Conservation (phyloP, 2,888 invertebrate genomes). For the Erpobdella octoculata region DNA sequence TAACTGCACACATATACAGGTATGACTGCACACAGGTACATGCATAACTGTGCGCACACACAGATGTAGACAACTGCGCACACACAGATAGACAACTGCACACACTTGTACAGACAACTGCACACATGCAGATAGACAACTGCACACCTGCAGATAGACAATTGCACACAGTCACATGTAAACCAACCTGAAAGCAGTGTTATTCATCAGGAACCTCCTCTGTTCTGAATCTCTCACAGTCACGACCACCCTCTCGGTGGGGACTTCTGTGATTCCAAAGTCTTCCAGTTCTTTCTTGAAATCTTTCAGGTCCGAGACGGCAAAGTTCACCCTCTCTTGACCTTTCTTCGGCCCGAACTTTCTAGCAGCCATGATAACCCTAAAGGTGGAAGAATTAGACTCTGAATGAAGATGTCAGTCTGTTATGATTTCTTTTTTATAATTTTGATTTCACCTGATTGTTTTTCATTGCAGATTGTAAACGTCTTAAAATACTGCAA, state of each 20-base stretch:
- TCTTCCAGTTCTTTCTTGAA: conserved; percentile 28
- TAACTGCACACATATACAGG: no score
- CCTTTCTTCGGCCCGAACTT: conserved; percentile 9
- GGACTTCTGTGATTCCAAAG: conserved; percentile 18
- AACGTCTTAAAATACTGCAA: no score
- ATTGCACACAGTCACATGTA: no score
- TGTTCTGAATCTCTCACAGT: conserved; percentile 20
- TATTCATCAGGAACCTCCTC: conserved; percentile 17
- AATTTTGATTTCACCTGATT: neutral
- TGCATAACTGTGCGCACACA: no score
- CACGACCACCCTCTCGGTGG: neutral
- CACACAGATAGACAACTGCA: no score
- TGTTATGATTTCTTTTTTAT: neutral
- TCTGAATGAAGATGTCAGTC: no score
- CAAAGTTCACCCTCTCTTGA: conserved; percentile 20
- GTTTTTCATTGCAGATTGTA: neutral
- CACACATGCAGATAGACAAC: no score
- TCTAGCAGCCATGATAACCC: conserved; percentile 25
- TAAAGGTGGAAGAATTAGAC: no score
- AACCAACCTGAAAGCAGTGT: conserved; percentile 1
- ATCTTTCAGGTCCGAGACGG: conserved; percentile 28
- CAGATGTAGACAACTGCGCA: no score
- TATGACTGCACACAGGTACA: no score
- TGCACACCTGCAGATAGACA: no score
- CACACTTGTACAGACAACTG: no score